Percentiles rank a stretch among this genome's conserved stretches.
These are phyloP conservation scores for Phocoena phocoena DNA, from an alignment of 2,113 vertebrate species.

Conservation along the genomic window DNA sequence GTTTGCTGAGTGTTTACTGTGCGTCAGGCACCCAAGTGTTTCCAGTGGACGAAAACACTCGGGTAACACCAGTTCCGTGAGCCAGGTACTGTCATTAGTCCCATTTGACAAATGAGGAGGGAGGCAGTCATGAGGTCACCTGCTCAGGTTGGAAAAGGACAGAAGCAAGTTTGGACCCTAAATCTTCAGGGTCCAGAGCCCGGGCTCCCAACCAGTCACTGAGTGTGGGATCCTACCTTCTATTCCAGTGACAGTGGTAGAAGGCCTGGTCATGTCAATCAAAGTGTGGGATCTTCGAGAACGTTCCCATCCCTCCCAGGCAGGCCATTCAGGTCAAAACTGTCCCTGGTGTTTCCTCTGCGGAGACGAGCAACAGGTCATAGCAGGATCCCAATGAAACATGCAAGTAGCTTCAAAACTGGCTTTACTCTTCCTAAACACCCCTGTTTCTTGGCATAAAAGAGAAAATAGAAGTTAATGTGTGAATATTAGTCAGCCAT, in stretches of 20 bases:
- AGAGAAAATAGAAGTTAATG: not conserved
- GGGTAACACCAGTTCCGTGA: not conserved
- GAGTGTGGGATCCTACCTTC: not conserved
- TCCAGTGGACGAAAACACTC: fast-evolving
- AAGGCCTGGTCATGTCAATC: not conserved
- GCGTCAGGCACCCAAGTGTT: not conserved
- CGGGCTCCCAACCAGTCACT: not conserved
- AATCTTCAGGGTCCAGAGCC: not conserved
- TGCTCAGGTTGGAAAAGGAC: not conserved
- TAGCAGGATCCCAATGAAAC: not conserved
- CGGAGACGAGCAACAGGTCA: not conserved
- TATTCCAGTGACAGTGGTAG: fast-evolving
- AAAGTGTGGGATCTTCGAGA: not conserved
- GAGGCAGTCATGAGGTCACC: fast-evolving
- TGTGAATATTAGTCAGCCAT: too few relatives aligned
- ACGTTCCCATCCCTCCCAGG: too few relatives aligned
- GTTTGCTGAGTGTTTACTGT: not conserved
- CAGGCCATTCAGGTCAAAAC: not conserved
- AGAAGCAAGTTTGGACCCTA: not conserved
- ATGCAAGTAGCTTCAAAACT: not conserved
- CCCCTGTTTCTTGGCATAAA: not conserved
- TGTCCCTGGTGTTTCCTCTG: not conserved
- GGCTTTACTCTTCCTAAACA: not conserved
- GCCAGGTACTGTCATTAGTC: too few relatives aligned
- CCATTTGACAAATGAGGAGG: not conserved